Base-by-base conservation (phyloP, 53 echinoderm and acorn worm species). In the Pentamera pediparva region DNA sequence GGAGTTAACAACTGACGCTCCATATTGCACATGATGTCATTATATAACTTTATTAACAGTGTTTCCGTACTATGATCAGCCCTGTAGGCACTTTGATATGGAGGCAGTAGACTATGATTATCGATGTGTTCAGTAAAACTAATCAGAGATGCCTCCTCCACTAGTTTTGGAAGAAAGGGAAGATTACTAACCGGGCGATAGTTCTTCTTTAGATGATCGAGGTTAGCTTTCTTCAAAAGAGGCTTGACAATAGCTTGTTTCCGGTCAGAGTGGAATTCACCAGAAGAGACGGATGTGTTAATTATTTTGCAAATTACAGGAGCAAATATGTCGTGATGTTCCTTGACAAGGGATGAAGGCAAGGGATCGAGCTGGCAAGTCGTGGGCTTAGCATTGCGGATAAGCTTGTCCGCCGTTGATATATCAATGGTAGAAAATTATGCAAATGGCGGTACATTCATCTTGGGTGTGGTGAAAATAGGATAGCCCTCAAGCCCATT, bases 1-100 rank as follows among this genome's bases (percentile, higher is more conserved):
- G 70, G 70, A 26, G 30, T 69, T 45, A 69, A 26, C 8, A 37
- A 37, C 21, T 63, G 35, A 25, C 21, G 63, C 38, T 63, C 63
- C 63, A 37, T 63, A 63, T 63, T 63, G 39, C 63, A 36, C 63
- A 63, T 17, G 20, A 61, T 35, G n/a, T 61, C 33, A 48, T 70
- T 70, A 15, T 31, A 48, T 33, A 50, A 11, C 13, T 70, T 49
- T 33, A 70, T 0, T 27, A 70, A 70, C 12, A 47, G 70, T 70
- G 70, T 70, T 8, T 70, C 70, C 18, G 70, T 70, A 48, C 70
- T 70, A 27, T 70, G 50, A 26, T 70, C 32, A 31, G 50, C 70
- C 32, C 51, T 70, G 7, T 70, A 70, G 29, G 49, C 70, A 70
- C 70, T 70, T 70, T 70, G 70, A 22, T 70, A 70, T 5, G 33